Percentiles rank a stretch among this genome's conserved stretches.
These are phyloP conservation scores for Melinaea menophilus DNA, from an alignment of 2,888 invertebrate species.

Conservation along the genomic window DNA sequence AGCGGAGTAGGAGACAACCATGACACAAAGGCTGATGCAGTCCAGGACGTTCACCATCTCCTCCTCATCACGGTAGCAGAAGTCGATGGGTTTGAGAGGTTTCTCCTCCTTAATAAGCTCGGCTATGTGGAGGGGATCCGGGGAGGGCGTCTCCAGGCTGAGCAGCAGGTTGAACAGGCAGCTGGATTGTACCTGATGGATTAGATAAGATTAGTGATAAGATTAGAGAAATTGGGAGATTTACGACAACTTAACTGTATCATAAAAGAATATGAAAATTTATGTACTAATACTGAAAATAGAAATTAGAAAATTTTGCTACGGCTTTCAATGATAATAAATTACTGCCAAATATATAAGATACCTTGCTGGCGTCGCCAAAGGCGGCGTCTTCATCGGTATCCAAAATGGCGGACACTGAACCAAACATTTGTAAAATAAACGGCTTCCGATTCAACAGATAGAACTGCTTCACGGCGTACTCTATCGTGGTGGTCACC, in stretches of 20 bases:
- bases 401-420: constrained; percentile 96
- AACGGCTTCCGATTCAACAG: constrained; percentile 98
- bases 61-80: constrained; percentile 98
- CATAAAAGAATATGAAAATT: too few relatives aligned
- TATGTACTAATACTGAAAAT: too few relatives aligned
- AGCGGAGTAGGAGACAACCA: constrained; percentile 98
- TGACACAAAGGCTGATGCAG: constrained; percentile 98
- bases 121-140: constrained; percentile 95
- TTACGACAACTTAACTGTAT: too few relatives aligned
- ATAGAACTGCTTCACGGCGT: constrained; percentile 99
- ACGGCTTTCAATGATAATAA: too few relatives aligned
- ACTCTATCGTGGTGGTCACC: constrained; percentile 96
- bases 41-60: constrained; percentile 98
- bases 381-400: constrained; percentile 91
- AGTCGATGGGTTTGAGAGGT: constrained; percentile 95
- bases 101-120: constrained; percentile 94
- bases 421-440: constrained; percentile 99
- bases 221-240: too few relatives aligned
- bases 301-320: too few relatives aligned
- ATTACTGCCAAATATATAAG: not conserved
- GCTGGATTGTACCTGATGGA: constrained; percentile 87
- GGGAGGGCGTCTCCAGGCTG: constrained; percentile 95
- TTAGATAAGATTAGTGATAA: too few relatives aligned
- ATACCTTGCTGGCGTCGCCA: constrained; percentile 94
- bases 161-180: constrained; percentile 94